phyloP scores from a whole-genome alignment of 2,113 vertebrate genomes.

The Chionis minor region DNA sequence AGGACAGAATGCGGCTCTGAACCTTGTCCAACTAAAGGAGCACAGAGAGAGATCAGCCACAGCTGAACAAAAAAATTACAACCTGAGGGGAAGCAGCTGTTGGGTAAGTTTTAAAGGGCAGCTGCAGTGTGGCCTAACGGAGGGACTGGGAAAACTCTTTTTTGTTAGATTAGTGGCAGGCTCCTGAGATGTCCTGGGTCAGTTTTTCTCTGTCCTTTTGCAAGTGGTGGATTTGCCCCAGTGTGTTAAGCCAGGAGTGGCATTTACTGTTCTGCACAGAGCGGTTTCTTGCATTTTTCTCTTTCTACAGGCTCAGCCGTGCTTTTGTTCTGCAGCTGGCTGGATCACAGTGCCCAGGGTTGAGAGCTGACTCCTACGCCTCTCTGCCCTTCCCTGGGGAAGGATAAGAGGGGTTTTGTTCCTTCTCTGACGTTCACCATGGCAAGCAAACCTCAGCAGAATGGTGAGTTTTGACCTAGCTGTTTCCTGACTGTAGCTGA shows the following conservation, averaged over 20 bases:
- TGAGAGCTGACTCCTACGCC: not conserved
- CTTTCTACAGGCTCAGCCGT: not conserved
- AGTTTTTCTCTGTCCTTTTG: not conserved
- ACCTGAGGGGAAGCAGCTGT: not conserved
- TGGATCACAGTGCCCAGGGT: not conserved
- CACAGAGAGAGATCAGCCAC: not conserved
- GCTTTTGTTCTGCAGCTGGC: conserved; percentile 1
- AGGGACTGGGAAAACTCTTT: not conserved
- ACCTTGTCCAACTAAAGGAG: not conserved
- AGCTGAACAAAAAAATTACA: not conserved
- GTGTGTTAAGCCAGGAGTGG: not conserved
- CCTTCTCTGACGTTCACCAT: rapidly evolving
- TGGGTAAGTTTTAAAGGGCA: not conserved
- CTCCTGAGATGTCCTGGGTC: rapidly evolving
- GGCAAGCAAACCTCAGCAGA: not conserved
- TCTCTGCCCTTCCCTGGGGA: not conserved
- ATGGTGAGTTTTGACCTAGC: not conserved
- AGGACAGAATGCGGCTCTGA: not conserved
- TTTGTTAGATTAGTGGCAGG: too few relatives aligned
- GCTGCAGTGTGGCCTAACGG: not conserved
- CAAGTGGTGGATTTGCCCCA: not conserved
- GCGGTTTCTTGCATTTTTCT: not conserved
- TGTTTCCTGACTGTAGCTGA: not conserved
- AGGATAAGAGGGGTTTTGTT: conserved; percentile 20
- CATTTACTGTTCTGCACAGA: not conserved